Percentiles rank a stretch among this genome's conserved stretches.
phyloP scores from a whole-genome alignment of 2,113 vertebrate genomes.

The Oenanthe oenanthe region DNA sequence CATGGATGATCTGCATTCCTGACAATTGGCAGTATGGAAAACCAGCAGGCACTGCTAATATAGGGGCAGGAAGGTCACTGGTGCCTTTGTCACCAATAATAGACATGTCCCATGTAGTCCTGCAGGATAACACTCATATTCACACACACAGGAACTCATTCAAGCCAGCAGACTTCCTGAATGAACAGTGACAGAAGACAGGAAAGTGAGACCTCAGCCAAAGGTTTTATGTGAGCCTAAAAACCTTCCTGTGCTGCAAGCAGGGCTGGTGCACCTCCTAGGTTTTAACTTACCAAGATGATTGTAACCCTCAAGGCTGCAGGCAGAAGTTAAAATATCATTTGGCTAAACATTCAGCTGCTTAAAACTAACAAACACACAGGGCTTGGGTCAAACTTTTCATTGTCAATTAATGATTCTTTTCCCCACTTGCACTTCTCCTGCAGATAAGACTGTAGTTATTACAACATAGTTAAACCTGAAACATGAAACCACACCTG shows the following conservation, averaged over 20 bases:
- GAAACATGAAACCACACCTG: conserved; percentile 70
- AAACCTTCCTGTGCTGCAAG: neutral
- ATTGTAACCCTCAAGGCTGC: neutral
- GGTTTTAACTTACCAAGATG: neutral
- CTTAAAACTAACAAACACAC: conserved; percentile 3
- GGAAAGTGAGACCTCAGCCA: neutral
- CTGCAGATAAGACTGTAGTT: conserved; percentile 49
- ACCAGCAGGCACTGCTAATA: neutral
- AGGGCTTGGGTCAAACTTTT: neutral
- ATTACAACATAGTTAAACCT: conserved; percentile 52
- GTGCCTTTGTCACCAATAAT: neutral
- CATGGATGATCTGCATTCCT: neutral
- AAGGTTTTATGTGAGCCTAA: neutral
- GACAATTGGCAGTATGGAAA: neutral
- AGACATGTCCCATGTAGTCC: neutral
- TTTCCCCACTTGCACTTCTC: conserved; percentile 48
- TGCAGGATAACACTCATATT: neutral
- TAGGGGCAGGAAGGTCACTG: conserved; percentile 2
- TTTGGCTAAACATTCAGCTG: neutral
- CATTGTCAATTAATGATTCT: conserved; percentile 56
- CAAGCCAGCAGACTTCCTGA: neutral
- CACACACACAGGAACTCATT: neutral
- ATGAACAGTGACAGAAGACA: neutral
- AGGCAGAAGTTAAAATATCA: neutral
- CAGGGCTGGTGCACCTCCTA: too few relatives aligned